Percentiles rank a stretch among this genome's conserved stretches.
These are phyloP conservation scores for Chlorocebus sabaeus DNA, from an alignment of 2,113 vertebrate species.

Conservation along the genomic window DNA sequence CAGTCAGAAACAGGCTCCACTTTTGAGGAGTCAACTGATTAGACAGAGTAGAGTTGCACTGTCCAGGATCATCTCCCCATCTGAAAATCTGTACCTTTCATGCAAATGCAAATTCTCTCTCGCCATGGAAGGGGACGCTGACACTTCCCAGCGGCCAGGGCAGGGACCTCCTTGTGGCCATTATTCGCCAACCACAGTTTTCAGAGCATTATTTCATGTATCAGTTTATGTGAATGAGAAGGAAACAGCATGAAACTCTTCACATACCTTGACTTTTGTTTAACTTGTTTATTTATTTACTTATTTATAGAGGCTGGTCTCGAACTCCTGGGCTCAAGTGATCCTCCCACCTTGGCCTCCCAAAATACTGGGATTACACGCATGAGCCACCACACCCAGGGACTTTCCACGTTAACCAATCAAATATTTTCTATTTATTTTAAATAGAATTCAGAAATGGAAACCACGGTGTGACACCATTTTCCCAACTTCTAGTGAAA, in stretches of 20 bases:
- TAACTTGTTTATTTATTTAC: background rate
- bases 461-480: background rate
- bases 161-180: background rate
- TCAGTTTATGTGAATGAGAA: background rate
- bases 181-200: rapidly evolving
- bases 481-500: background rate
- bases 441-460: background rate
- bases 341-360: too few species aligned
- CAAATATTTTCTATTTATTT: background rate
- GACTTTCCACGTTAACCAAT: background rate
- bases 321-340: too few species aligned
- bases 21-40: background rate
- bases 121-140: background rate
- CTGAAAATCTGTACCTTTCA: background rate
- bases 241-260: background rate
- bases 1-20: background rate
- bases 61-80: background rate
- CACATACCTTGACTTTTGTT: background rate
- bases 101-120: background rate
- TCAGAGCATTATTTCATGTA: background rate
- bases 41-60: too few species aligned
- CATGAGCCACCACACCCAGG: too few species aligned
- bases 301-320: too few species aligned
- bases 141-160: background rate
- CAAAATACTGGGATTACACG: too few species aligned